A percentile compares a stretch with the other conserved stretches of the same genome.
These are phyloP conservation scores for Asobara japonica DNA, from an alignment of 1,140 invertebrate genomes.

Conservation along the genomic window DNA sequence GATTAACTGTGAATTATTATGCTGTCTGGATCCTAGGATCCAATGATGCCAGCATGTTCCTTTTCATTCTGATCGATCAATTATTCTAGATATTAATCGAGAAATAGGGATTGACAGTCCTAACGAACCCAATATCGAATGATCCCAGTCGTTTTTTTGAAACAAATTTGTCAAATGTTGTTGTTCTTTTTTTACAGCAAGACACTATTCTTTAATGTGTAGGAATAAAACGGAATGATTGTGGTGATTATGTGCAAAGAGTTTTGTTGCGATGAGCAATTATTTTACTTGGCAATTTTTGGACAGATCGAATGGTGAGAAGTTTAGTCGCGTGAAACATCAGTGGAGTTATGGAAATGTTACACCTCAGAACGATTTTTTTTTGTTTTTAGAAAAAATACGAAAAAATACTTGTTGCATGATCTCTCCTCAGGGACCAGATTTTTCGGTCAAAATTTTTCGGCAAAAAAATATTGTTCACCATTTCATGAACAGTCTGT, in stretches of 20 bases:
- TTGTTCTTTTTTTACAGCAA: not conserved
- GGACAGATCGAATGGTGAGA: not conserved
- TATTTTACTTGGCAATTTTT: not conserved
- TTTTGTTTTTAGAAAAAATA: too few species aligned
- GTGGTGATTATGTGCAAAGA: not conserved
- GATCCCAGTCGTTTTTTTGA: slow-evolving; percentile 13
- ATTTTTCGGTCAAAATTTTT: too few species aligned
- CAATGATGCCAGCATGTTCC: slow-evolving; percentile 8
- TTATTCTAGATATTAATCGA: not conserved
- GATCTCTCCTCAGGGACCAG: too few species aligned
- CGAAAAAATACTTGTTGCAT: too few species aligned
- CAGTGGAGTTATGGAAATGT: too few species aligned
- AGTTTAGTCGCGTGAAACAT: not conserved
- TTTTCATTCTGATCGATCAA: not conserved
- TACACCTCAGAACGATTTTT: too few species aligned
- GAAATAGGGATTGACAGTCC: not conserved
- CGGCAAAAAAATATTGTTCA: too few species aligned
- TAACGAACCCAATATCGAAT: too few species aligned
- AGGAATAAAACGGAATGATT: not conserved
- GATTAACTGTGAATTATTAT: not conserved
- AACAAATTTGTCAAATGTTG: not conserved
- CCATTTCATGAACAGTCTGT: too few species aligned
- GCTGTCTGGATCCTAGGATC: not conserved
- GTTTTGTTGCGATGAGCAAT: not conserved
- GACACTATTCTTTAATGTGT: not conserved